These are phyloP conservation scores for Neodiprion fabricii DNA, from an alignment of 1,140 invertebrate genomes.

Conservation along the genomic window DNA sequence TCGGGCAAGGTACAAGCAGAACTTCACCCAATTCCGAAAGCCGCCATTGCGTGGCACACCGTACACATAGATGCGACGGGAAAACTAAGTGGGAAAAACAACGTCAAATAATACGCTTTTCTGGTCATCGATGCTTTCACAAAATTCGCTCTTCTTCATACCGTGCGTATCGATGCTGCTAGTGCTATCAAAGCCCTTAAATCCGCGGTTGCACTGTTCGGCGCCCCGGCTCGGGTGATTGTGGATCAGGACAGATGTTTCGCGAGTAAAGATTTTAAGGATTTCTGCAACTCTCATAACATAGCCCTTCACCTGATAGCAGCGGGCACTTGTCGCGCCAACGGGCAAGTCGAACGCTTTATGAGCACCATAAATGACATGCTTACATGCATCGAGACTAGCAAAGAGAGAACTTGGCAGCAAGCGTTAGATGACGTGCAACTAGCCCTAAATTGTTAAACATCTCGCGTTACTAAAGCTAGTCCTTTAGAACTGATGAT, in stretches of 20 bases:
- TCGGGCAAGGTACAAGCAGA: slow-evolving; percentile 33
- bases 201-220: slow-evolving; percentile 36
- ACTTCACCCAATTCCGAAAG: slow-evolving; percentile 42
- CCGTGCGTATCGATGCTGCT: not conserved
- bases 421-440: slow-evolving; percentile 42
- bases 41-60: slow-evolving; percentile 40
- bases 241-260: slow-evolving; percentile 44
- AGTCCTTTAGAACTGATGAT: slow-evolving; percentile 43
- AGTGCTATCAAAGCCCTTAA: slow-evolving; percentile 9
- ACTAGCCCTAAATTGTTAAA: slow-evolving; percentile 43
- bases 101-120: slow-evolving; percentile 35
- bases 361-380: slow-evolving; percentile 40
- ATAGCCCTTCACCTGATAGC: slow-evolving; percentile 25
- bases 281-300: slow-evolving; percentile 36
- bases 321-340: slow-evolving; percentile 23
- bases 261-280: slow-evolving; percentile 35
- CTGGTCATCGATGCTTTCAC: slow-evolving; percentile 49
- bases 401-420: slow-evolving; percentile 40
- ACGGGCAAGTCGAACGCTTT: slow-evolving; percentile 40
- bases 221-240: slow-evolving; percentile 37
- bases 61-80: slow-evolving; percentile 38
- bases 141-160: slow-evolving; percentile 28
- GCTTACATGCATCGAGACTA: slow-evolving; percentile 38
- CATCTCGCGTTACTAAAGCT: slow-evolving; percentile 35
- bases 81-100: slow-evolving; percentile 29